Evolutionary conservation across 2,888 invertebrate species (phyloP).

Genomic region (Pseudanteris insignis): DNA sequence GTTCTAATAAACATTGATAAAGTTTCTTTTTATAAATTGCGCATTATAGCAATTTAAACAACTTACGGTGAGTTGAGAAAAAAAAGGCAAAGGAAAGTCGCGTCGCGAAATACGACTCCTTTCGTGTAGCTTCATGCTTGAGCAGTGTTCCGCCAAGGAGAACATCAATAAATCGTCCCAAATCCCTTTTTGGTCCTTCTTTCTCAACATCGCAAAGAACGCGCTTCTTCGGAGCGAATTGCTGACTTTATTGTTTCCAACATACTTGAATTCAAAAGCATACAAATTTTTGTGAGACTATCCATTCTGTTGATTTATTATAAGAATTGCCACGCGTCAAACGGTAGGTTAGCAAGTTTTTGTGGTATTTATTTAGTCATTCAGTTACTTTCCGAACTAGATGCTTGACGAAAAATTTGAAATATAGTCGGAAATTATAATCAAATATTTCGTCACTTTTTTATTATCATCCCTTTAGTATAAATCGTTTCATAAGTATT

Average conservation of each 20-base stretch:
- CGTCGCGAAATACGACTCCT: conserved; percentile 19
- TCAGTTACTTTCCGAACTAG: too few relatives aligned
- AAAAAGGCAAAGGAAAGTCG: too few relatives aligned
- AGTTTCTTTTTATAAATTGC: conserved; percentile 11
- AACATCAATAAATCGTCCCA: conserved; percentile 34
- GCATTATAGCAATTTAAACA: conserved; percentile 12
- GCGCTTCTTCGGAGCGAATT: conserved; percentile 24
- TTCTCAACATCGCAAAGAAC: conserved; percentile 6
- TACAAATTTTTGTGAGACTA: conserved; percentile 20
- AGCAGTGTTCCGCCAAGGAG: conserved; percentile 14
- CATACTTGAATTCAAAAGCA: conserved; percentile 7
- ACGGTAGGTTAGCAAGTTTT: too few relatives aligned
- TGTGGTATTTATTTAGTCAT: too few relatives aligned
- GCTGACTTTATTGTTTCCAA: conserved; percentile 38
- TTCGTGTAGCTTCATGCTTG: conserved; percentile 23
- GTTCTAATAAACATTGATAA: conserved; percentile 5
- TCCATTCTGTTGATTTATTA: conserved; percentile 22
- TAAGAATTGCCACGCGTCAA: too few relatives aligned
- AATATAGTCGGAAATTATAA: too few relatives aligned
- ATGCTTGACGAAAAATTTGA: too few relatives aligned
- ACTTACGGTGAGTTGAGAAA: background rate
- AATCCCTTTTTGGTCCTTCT: conserved; percentile 33
- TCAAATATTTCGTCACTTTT: too few relatives aligned
- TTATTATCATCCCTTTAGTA: too few relatives aligned
- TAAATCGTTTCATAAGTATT: too few relatives aligned